These are phyloP conservation scores for Synanthedon andrenaeformis DNA, from an alignment of 2,888 invertebrate genomes.

Conservation along the genomic window DNA sequence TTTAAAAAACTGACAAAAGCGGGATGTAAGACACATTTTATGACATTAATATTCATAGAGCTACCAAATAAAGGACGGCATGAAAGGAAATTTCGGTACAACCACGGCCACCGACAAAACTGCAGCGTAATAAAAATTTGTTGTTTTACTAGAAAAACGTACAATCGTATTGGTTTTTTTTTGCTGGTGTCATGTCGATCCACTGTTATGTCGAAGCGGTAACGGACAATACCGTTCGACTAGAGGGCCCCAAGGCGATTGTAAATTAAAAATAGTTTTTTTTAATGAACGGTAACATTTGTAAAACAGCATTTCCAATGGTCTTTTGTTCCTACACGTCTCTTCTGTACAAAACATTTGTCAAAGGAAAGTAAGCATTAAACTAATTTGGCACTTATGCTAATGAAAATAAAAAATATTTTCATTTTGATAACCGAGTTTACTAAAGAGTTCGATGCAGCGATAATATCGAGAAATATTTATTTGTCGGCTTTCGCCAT, in stretches of 20 bases:
- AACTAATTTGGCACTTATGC: too few relatives aligned
- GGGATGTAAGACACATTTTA: not conserved
- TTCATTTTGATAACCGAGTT: too few relatives aligned
- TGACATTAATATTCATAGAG: constrained; percentile 19
- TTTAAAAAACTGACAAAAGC: too few relatives aligned
- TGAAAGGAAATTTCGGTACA: constrained; percentile 37
- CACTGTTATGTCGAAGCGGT: constrained; percentile 39
- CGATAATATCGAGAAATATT: too few relatives aligned
- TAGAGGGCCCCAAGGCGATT: constrained; percentile 46
- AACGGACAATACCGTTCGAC: constrained; percentile 33
- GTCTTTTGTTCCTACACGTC: too few relatives aligned
- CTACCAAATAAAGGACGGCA: constrained; percentile 41
- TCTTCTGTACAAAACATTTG: too few relatives aligned
- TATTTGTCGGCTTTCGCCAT: too few relatives aligned
- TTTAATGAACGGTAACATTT: constrained; percentile 56
- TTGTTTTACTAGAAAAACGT: constrained; percentile 48
- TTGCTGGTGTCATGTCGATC: constrained; percentile 9
- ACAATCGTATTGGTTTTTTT: constrained; percentile 23
- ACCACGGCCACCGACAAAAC: constrained; percentile 38
- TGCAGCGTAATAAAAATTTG: constrained; percentile 47
- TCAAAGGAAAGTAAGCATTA: too few relatives aligned
- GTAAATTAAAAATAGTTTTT: constrained; percentile 46
- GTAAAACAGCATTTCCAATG: constrained; percentile 38
- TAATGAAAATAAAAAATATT: too few relatives aligned
- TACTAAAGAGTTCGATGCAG: too few relatives aligned